These are phyloP conservation scores for Pteruthius melanotis DNA, from an alignment of 2,113 vertebrate genomes.

Conservation along the genomic window DNA sequence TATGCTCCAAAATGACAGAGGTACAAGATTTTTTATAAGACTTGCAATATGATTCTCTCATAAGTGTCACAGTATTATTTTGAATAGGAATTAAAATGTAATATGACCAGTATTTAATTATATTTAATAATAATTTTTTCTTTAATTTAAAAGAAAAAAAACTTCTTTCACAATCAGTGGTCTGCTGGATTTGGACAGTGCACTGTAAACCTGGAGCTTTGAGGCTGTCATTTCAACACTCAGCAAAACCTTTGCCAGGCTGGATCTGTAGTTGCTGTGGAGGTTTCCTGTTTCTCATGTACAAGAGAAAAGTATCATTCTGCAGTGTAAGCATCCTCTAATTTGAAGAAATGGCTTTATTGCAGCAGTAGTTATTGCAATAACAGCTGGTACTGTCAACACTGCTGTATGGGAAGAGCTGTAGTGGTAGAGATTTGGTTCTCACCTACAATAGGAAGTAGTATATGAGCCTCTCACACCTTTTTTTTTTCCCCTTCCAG, in stretches of 20 bases:
- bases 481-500: not conserved
- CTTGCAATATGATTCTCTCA: not conserved
- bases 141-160: not conserved
- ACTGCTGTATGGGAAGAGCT: not conserved
- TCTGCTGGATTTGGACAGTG: not conserved
- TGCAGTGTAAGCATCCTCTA: conserved; percentile 2
- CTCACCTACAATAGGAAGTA: not conserved
- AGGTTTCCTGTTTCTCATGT: not conserved
- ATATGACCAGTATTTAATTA: not conserved
- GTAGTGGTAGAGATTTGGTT: not conserved
- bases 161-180: not conserved
- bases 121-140: not conserved
- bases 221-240: not conserved
- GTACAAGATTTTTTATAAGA: not conserved
- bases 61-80: not conserved
- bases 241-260: not conserved
- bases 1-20: not conserved
- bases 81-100: not conserved
- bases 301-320: not conserved
- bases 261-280: not conserved
- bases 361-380: conserved; percentile 3
- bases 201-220: not conserved
- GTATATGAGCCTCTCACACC: not conserved
- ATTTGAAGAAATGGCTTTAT: conserved; percentile 38
- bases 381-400: conserved; percentile 40